These are phyloP conservation scores for Achatina immaculata DNA, from an alignment of 1,140 invertebrate genomes.

Conservation along the genomic window DNA sequence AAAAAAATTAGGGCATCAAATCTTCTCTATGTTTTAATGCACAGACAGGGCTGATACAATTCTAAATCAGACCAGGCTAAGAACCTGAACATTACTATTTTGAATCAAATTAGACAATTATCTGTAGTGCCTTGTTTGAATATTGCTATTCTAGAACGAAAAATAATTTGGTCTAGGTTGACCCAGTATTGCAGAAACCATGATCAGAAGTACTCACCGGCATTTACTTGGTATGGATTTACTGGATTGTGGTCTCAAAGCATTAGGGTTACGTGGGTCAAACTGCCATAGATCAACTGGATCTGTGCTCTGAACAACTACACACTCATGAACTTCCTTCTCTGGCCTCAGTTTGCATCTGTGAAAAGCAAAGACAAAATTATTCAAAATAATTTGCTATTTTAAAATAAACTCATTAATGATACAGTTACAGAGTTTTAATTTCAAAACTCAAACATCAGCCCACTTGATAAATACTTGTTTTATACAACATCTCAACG, in stretches of 20 bases:
- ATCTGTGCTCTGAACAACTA: neutral
- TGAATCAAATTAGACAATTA: neutral
- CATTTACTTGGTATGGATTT: constrained; percentile 68
- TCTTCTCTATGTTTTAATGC: neutral
- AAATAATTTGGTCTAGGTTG: neutral
- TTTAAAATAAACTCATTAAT: neutral
- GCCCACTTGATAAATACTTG: neutral
- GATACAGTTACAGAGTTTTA: neutral
- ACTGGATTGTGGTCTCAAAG: constrained; percentile 57
- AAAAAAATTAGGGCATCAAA: too few species aligned
- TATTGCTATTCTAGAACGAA: neutral
- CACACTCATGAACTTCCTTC: neutral
- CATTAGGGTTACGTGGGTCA: constrained; percentile 62
- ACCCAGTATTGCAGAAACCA: neutral
- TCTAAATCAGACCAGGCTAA: too few species aligned
- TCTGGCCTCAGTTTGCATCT: constrained; percentile 21
- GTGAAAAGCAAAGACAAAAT: neutral
- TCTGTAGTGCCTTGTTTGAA: neutral
- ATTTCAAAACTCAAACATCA: neutral
- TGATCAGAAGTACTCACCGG: constrained; percentile 49
- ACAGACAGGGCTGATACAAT: neutral
- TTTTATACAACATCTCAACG: too few species aligned
- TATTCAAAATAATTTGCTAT: neutral
- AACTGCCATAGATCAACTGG: constrained; percentile 47
- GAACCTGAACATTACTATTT: too few species aligned